Conservation (phyloP, 2,888 invertebrate genomes). For the Phoronis australis region DNA sequence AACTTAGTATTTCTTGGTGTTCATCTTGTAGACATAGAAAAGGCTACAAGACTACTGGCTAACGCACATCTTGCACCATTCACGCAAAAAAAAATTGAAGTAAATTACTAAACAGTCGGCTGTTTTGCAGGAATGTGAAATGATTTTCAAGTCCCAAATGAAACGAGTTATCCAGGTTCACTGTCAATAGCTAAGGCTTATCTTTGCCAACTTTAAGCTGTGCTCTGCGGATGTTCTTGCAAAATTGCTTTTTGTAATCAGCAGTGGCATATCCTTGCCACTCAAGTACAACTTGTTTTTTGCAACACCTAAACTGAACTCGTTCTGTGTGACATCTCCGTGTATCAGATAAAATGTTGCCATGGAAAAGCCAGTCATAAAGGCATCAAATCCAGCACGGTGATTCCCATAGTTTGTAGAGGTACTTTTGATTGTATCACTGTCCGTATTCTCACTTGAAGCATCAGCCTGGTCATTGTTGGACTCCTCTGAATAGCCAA, state of each 20-base stretch:
- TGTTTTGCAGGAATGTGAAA: no score
- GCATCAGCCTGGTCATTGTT: background rate
- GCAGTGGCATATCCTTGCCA: slow-evolving; percentile 51
- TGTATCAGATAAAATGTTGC: slow-evolving; percentile 31
- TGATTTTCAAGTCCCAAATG: no score
- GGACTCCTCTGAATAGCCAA: no score
- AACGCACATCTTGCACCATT: no score
- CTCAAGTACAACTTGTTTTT: slow-evolving; percentile 48
- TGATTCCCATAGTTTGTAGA: slow-evolving; percentile 32
- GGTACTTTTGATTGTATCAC: background rate
- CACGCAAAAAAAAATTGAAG: no score
- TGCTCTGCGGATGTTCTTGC: slow-evolving; percentile 42
- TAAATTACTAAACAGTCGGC: no score
- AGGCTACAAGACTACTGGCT: no score
- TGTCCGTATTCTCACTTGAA: background rate
- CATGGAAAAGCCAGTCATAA: slow-evolving; percentile 54
- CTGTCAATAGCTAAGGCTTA: no score
- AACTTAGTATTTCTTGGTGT: no score
- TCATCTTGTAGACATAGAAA: no score
- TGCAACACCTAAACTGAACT: slow-evolving; percentile 25
- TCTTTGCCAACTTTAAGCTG: no score
- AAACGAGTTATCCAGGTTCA: no score
- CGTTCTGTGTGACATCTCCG: slow-evolving; percentile 10
- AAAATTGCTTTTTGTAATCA: slow-evolving; percentile 45
- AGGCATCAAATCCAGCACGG: slow-evolving; percentile 54